Percentiles rank a stretch among this genome's conserved stretches.
Evolutionary conservation across 2,113 vertebrate species (phyloP).

Genomic region (Notarius lentiginosus): DNA sequence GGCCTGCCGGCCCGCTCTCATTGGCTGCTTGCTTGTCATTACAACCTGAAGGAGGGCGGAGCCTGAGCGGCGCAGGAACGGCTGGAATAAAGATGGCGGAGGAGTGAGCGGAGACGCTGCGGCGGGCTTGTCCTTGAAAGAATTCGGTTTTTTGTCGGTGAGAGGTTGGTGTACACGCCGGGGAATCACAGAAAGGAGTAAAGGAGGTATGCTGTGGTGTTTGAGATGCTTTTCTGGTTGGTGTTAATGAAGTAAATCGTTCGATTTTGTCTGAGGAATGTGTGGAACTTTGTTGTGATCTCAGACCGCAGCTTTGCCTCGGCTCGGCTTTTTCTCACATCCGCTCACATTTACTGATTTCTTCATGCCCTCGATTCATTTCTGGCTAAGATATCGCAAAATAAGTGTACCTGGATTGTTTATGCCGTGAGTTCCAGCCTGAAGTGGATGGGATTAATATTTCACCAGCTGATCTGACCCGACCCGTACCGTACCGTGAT

Average conservation of each 20-base stretch:
- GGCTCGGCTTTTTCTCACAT: background rate
- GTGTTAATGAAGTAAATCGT: accelerated
- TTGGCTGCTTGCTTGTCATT: background rate
- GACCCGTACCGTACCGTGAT: background rate
- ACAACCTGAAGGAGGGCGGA: background rate
- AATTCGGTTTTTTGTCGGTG: background rate
- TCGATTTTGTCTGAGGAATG: background rate
- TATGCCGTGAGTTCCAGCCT: no score
- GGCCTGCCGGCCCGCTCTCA: background rate
- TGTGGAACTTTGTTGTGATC: background rate
- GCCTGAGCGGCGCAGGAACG: background rate
- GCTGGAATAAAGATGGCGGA: background rate
- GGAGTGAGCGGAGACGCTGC: background rate
- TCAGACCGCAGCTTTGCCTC: background rate
- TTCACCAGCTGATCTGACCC: background rate
- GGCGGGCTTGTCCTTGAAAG: background rate
- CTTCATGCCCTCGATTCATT: background rate
- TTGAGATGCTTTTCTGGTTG: background rate
- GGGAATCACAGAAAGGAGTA: no score
- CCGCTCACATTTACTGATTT: background rate
- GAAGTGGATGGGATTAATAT: background rate
- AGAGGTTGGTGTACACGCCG: background rate
- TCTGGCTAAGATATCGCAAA: background rate
- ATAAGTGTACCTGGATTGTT: background rate
- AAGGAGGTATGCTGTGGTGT: background rate